Base-by-base conservation (phyloP, 2,797 vertebrate genomes). In the Anabas testudineus region DNA sequence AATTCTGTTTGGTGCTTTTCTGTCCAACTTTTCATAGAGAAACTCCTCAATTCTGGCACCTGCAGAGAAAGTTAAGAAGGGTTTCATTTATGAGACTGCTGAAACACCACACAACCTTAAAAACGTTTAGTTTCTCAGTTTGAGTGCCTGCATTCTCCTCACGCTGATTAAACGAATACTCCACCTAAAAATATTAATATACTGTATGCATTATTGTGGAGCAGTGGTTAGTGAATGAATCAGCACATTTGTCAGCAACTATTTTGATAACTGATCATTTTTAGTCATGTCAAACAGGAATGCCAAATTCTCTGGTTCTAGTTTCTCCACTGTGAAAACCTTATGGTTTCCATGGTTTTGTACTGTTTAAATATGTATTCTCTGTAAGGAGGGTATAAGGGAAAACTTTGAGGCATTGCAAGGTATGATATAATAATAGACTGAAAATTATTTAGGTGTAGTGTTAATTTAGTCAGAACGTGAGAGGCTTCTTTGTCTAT, bases 31-130 rank as follows among this genome's bases (percentile, higher is more conserved):
- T 81, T 98, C 97, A 4, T 97, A 98, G 19, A 99, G 94, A 88
- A 97, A 98, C 87, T 98, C 97, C 70, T 99, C 97, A n/a, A 99
- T 97, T 70, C 97, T 94, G 81, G 96, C 96, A 91, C 93, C 93
- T 94, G 83, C 47, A 71, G 18, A 82, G 12, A 55, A 55, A 58
- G n/a, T 34, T 14, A 46, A 9, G 14, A 12, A 63, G 7, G 39
- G 47, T 21, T 71, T n/a, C 7, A 57, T 43, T 61, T 9, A 30
- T 53, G 39, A 13, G 22, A 19, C 18, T 43, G 43, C 18, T 16
- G 15, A 15, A 1, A 41, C 54, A 41, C 18, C 30, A 51, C 28
- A n/a, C n/a, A n/a, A n/a, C n/a, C n/a, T n/a, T n/a, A 26, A 5
- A 24, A 52, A 16, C 16, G 34, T 16, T 15, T 18, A 26, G 22